These are phyloP conservation scores for Corythucha ciliata DNA, from an alignment of 2,888 invertebrate genomes.

Conservation along the genomic window DNA sequence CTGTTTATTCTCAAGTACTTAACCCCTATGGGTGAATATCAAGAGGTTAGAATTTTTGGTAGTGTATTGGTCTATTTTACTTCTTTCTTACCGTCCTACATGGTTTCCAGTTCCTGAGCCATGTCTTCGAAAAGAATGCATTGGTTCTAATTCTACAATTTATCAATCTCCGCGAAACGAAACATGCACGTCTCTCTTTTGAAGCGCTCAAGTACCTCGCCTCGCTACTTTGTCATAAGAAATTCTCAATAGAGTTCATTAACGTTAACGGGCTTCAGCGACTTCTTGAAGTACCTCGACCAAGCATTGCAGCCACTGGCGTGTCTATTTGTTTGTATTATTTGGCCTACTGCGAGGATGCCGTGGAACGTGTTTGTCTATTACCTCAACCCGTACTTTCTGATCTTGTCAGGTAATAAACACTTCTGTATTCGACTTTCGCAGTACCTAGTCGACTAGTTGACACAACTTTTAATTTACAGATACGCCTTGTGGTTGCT, in stretches of 20 bases:
- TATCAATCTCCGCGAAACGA: slow-evolving; percentile 76
- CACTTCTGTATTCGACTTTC: too few relatives aligned
- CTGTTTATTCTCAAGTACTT: slow-evolving; percentile 87
- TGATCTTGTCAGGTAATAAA: slow-evolving; percentile 60
- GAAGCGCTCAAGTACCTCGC: slow-evolving; percentile 93
- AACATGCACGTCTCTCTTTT: slow-evolving; percentile 87
- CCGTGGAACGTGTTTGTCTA: slow-evolving; percentile 90
- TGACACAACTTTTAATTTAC: slow-evolving; percentile 33
- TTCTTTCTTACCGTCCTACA: not conserved
- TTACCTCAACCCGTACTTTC: slow-evolving; percentile 67
- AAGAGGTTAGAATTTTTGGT: slow-evolving; percentile 71
- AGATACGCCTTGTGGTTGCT: slow-evolving; percentile 90
- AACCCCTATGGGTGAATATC: slow-evolving; percentile 96
- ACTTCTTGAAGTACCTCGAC: slow-evolving; percentile 80
- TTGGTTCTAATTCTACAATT: slow-evolving; percentile 82
- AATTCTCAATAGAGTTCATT: slow-evolving; percentile 94
- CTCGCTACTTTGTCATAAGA: slow-evolving; percentile 91
- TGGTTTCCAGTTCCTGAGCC: slow-evolving; percentile 64
- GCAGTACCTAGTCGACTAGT: too few relatives aligned
- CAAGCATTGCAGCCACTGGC: slow-evolving; percentile 91
- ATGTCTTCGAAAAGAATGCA: slow-evolving; percentile 88
- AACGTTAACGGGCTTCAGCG: slow-evolving; percentile 75
- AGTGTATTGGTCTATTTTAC: not conserved
- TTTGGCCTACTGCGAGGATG: slow-evolving; percentile 92
- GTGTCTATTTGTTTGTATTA: slow-evolving; percentile 95